Evolutionary conservation across 2,888 invertebrate species (phyloP).

Genomic region (Monoplex corrugatus): DNA sequence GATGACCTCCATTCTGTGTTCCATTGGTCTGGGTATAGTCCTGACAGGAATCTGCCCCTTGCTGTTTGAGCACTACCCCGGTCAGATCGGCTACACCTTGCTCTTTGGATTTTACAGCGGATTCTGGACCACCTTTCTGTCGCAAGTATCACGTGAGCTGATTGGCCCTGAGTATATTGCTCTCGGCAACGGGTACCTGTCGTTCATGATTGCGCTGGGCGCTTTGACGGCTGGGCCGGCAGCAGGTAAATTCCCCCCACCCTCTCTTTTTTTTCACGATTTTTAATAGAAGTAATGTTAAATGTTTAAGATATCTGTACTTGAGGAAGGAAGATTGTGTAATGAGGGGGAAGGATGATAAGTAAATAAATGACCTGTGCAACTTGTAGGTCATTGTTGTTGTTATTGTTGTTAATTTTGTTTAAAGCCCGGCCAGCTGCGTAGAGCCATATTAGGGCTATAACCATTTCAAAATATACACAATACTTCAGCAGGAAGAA

Average conservation of each 20-base stretch:
- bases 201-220: slow-evolving; percentile 77
- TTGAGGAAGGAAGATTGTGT: no score
- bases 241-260: slow-evolving; percentile 65
- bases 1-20: slow-evolving; percentile 74
- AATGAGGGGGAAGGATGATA: no score
- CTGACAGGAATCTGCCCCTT: slow-evolving; percentile 77
- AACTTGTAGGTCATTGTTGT: no score
- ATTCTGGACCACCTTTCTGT: slow-evolving; percentile 79
- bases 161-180: slow-evolving; percentile 78
- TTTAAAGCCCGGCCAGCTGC: no score
- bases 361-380: no score
- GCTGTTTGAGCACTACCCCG: slow-evolving; percentile 76
- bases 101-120: slow-evolving; percentile 79
- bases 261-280: no score
- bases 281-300: no score
- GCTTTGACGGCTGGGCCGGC: slow-evolving; percentile 75
- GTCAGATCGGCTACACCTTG: slow-evolving; percentile 79
- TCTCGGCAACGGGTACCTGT: slow-evolving; percentile 77
- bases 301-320: no score
- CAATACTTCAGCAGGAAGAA: no score
- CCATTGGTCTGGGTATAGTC: slow-evolving; percentile 75
- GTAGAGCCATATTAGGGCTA: no score
- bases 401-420: no score
- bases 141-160: slow-evolving; percentile 73
- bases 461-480: no score